phyloP scores from a whole-genome alignment of 64 coral and sea anemone species.

The Actinia equina region DNA sequence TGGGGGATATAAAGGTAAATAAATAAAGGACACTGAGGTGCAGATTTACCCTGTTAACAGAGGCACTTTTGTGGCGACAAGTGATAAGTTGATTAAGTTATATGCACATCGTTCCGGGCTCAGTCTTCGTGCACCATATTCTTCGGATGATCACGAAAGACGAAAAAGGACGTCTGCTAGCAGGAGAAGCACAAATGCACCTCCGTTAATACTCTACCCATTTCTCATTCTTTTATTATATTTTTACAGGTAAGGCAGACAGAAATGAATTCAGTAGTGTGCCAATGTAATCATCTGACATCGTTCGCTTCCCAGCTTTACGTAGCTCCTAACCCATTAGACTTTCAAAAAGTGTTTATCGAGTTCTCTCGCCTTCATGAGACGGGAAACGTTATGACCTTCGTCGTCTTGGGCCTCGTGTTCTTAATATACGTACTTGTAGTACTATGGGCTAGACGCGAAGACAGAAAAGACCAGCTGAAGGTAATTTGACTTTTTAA shows the following conservation, averaged over 20 bases:
- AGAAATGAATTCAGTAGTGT: not conserved
- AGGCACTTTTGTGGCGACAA: too few relatives aligned
- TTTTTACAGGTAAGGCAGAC: not conserved
- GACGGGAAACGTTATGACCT: constrained; percentile 41
- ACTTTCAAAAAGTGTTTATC: constrained; percentile 42
- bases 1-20: too few relatives aligned
- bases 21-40: too few relatives aligned
- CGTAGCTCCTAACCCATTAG: constrained; percentile 37
- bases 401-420: constrained; percentile 30
- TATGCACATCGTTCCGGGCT: too few relatives aligned
- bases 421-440: constrained; percentile 21
- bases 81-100: too few relatives aligned
- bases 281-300: constrained; percentile 30
- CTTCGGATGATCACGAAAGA: too few relatives aligned
- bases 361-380: constrained; percentile 28
- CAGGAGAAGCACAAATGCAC: too few relatives aligned
- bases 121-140: too few relatives aligned
- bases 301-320: constrained; percentile 34
- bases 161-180: too few relatives aligned
- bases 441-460: constrained; percentile 25
- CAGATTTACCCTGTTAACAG: too few relatives aligned
- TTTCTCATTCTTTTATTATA: not conserved
- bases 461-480: constrained; percentile 30
- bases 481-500: constrained; percentile 11
- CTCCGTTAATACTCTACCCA: too few relatives aligned